Percentiles rank a stretch among this genome's conserved stretches.
phyloP scores from a whole-genome alignment of 2,113 vertebrate genomes.

The Campylorhamphus procurvoides region DNA sequence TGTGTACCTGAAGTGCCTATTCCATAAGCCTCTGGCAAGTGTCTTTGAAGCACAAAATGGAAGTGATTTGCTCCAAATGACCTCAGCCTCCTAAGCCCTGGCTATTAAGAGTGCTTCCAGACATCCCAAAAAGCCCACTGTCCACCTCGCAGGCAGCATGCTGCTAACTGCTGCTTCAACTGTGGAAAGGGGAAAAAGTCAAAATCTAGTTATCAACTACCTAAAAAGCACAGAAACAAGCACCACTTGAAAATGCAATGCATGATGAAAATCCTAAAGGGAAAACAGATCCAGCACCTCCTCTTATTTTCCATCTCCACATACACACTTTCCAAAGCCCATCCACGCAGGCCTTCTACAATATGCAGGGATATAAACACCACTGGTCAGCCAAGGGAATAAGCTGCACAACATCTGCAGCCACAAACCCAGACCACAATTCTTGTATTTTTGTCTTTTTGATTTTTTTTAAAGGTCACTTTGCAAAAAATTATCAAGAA shows the following conservation, averaged over 20 bases:
- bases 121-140: neutral
- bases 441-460: neutral
- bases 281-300: neutral
- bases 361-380: accelerated
- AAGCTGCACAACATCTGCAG: neutral
- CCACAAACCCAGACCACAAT: accelerated
- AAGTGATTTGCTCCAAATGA: neutral
- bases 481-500: neutral
- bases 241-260: neutral
- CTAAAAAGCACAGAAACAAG: neutral
- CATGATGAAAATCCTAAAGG: neutral
- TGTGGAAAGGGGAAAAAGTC: neutral
- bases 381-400: neutral
- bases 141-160: neutral
- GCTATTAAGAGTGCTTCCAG: neutral
- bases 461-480: neutral
- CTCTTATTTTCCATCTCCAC: neutral
- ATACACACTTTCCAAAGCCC: neutral
- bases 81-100: neutral
- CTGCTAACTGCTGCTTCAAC: neutral
- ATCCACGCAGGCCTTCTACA: neutral
- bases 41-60: neutral
- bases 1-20: neutral
- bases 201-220: accelerated
- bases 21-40: neutral